Evolutionary conservation across 2,888 invertebrate species (phyloP).

Genomic region (Dynastes maya): DNA sequence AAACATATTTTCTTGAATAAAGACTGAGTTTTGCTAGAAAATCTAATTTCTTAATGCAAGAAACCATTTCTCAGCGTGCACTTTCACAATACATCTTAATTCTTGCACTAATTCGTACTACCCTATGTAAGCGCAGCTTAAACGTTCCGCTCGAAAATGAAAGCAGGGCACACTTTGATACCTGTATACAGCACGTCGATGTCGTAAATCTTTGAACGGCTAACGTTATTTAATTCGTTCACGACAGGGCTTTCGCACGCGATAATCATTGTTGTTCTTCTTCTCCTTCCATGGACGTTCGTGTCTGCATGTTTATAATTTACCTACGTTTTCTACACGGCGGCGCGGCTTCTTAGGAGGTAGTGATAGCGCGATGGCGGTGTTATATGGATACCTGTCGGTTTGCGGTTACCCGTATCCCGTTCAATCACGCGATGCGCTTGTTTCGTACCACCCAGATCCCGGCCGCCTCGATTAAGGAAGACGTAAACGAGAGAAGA

Average conservation of each 20-base stretch:
- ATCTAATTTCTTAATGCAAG: too few species aligned
- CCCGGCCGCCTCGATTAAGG: slow-evolving; percentile 50
- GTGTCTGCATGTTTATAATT: slow-evolving; percentile 13
- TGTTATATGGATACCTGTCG: slow-evolving; percentile 59
- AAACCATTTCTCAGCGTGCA: too few species aligned
- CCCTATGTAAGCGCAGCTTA: too few species aligned
- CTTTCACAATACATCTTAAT: too few species aligned
- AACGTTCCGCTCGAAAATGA: neutral
- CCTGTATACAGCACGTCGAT: slow-evolving; percentile 55
- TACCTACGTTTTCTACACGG: slow-evolving; percentile 19
- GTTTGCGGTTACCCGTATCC: slow-evolving; percentile 55
- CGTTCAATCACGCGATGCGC: slow-evolving; percentile 53
- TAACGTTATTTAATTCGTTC: slow-evolving; percentile 63
- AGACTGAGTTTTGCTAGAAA: too few species aligned
- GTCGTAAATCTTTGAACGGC: slow-evolving; percentile 60
- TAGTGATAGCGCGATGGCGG: slow-evolving; percentile 52
- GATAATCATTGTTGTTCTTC: slow-evolving; percentile 59
- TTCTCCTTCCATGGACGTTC: neutral
- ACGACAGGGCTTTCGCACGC: slow-evolving; percentile 64
- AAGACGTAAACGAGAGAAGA: neutral
- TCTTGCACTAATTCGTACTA: too few species aligned
- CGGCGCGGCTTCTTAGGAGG: slow-evolving; percentile 23
- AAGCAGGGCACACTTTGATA: slow-evolving; percentile 53
- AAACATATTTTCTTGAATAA: too few species aligned
- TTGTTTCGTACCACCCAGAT: slow-evolving; percentile 56